Base-by-base conservation (phyloP, 2,888 invertebrate genomes). In the Plutella xylostella region DNA sequence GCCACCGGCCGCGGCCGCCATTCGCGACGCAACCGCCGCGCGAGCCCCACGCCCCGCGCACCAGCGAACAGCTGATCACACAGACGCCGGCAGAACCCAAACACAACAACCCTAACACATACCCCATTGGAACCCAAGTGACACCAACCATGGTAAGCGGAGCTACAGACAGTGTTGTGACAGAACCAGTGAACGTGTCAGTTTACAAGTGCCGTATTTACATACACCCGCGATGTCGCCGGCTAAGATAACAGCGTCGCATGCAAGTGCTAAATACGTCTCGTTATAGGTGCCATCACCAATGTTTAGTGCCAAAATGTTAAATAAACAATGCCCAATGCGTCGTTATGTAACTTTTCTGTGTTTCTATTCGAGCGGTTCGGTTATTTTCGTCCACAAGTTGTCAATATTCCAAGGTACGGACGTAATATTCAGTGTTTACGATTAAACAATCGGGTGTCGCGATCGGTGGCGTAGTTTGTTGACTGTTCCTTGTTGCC, bases 111-210 rank as follows among this genome's bases (percentile, higher is more conserved):
- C 28, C 28, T 9, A 15, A 20, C 11, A 37, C 11, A 37, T 12
- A 37, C 12, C 19, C 19, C 19, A 37, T 33, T 34, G 4, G 7
- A 17, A 34, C 28, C 28, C 14, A 34, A 58, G 63, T 58, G 63
- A 66, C 62, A 65, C 56, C 75, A 78, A n/a, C 56, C 65, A 82
- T 82, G 80, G 80, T 82, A 82, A 82, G 80, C 61, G n/a, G n/a
- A n/a, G n/a, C n/a, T n/a, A n/a, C n/a, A 65, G 48, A 12, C 55
- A 60, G 68, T 72, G 74, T 54, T 50, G 52, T 49, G 72, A 59
- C 54, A 62, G 73, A 76, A 74, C 58, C 55, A 52, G 61, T 72
- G 72, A 71, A 52, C 57, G 63, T 72, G 65, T 56, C 51, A 44
- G 53, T 51, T 42, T 60, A 54, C 53, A 56, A 65, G 66, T 70